A percentile compares a stretch with the other conserved stretches of the same genome.
Conservation (phyloP, 1,140 invertebrate species). For the Penaeus vannamei region DNA sequence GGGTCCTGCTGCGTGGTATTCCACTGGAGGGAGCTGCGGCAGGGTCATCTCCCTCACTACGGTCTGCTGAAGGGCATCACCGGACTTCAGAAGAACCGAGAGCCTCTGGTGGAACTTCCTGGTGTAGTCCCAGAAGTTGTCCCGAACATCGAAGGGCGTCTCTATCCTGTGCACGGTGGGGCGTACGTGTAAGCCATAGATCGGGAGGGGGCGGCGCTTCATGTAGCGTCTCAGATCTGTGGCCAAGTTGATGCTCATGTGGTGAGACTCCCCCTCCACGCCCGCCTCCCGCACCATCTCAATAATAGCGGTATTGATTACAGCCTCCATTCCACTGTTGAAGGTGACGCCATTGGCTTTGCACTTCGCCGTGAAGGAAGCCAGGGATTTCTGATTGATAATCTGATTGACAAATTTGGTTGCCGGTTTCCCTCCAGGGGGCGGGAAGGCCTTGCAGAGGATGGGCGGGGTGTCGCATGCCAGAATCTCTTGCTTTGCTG, state of each 20-base stretch:
- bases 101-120: background rate
- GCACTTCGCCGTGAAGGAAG: background rate
- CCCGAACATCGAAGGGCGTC: background rate
- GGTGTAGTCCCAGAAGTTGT: slow-evolving; percentile 23
- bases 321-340: background rate
- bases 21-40: too few species aligned
- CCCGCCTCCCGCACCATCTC: slow-evolving; percentile 19
- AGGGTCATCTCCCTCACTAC: too few species aligned
- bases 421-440: too few species aligned
- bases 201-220: background rate
- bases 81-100: too few species aligned
- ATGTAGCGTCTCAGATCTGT: background rate
- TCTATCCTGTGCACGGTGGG: background rate
- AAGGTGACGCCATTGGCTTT: background rate
- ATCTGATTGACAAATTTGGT: background rate
- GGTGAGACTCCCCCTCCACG: background rate
- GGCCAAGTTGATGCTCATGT: background rate
- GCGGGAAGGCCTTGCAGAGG: too few species aligned
- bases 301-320: background rate
- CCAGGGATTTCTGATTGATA: background rate
- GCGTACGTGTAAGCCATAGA: background rate
- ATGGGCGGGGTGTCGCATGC: too few species aligned
- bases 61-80: too few species aligned
- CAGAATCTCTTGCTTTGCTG: too few species aligned
- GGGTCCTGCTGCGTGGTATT: too few species aligned